Percentiles rank a stretch among this genome's conserved stretches.
Evolutionary conservation across 2,113 vertebrate species (phyloP).

Genomic region (Poecilia latipinna): DNA sequence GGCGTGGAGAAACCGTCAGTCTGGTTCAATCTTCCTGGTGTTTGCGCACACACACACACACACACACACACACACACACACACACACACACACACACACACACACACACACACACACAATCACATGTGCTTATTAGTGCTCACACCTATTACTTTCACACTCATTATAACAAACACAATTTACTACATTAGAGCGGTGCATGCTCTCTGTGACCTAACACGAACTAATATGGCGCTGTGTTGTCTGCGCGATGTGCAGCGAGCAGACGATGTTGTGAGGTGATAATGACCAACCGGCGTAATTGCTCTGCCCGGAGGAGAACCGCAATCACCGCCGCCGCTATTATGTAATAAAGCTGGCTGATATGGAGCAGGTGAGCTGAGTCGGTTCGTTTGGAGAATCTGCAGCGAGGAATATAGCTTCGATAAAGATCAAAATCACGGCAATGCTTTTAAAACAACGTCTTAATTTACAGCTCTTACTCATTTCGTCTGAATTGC

Average conservation of each 20-base stretch:
- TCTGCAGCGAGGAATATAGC: slow-evolving; percentile 42
- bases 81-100: too few species aligned
- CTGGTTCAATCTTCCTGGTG: not conserved
- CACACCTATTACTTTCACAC: slow-evolving; percentile 55
- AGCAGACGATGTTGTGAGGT: slow-evolving; percentile 67
- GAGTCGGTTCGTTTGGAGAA: slow-evolving; percentile 36
- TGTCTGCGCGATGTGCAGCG: slow-evolving; percentile 55
- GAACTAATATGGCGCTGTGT: slow-evolving; percentile 51
- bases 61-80: too few species aligned
- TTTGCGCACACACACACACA: not conserved
- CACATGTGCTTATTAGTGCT: slow-evolving; percentile 46
- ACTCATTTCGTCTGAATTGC: too few species aligned
- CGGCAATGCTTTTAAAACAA: slow-evolving; percentile 1
- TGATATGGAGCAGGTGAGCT: slow-evolving; percentile 65
- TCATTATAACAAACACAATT: slow-evolving; percentile 64
- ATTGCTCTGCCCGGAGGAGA: slow-evolving; percentile 67
- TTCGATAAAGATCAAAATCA: slow-evolving; percentile 35
- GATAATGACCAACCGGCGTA: slow-evolving; percentile 69
- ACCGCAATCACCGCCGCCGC: slow-evolving; percentile 54
- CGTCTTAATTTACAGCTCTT: too few species aligned
- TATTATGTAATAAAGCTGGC: slow-evolving; percentile 63
- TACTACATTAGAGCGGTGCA: slow-evolving; percentile 36
- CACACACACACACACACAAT: not conserved
- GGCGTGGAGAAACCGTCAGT: not conserved
- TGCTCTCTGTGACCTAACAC: slow-evolving; percentile 49